A percentile compares a stretch with the other conserved stretches of the same genome.
These are phyloP conservation scores for Spinibarbus caldwelli DNA, from an alignment of 2,797 vertebrate genomes.

Conservation along the genomic window DNA sequence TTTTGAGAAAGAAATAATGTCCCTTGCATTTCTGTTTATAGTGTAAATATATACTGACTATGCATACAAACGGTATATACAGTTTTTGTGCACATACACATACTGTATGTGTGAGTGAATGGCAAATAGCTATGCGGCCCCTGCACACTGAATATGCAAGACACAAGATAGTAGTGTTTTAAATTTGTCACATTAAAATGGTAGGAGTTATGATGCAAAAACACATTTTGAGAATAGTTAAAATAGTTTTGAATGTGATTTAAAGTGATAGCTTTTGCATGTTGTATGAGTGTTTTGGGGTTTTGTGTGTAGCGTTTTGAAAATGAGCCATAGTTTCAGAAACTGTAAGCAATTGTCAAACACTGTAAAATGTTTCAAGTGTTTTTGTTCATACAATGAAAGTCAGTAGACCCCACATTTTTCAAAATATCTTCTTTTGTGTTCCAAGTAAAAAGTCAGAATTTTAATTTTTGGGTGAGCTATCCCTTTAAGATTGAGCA, in stretches of 20 bases:
- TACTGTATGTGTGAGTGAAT: background rate
- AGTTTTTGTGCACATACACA: background rate
- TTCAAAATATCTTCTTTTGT: background rate
- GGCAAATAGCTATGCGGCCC: background rate
- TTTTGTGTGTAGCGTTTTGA: background rate
- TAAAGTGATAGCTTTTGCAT: background rate
- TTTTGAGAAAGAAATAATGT: background rate
- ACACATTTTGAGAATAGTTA: background rate
- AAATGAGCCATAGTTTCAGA: background rate
- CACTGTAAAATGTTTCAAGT: too few relatives aligned
- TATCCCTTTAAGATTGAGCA: conserved; percentile 7
- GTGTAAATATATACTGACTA: background rate
- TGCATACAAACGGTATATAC: background rate
- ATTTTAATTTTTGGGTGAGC: background rate
- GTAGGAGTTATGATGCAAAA: background rate
- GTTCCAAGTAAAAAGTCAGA: background rate
- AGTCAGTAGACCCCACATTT: background rate
- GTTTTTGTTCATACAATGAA: background rate
- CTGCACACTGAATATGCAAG: background rate
- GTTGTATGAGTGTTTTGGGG: background rate
- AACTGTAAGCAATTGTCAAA: too few relatives aligned
- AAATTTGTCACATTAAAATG: background rate
- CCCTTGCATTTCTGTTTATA: background rate
- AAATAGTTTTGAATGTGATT: background rate
- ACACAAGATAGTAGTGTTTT: background rate